Evolutionary conservation across 1,140 invertebrate species (phyloP).

Genomic region (Metaphire vulgaris): DNA sequence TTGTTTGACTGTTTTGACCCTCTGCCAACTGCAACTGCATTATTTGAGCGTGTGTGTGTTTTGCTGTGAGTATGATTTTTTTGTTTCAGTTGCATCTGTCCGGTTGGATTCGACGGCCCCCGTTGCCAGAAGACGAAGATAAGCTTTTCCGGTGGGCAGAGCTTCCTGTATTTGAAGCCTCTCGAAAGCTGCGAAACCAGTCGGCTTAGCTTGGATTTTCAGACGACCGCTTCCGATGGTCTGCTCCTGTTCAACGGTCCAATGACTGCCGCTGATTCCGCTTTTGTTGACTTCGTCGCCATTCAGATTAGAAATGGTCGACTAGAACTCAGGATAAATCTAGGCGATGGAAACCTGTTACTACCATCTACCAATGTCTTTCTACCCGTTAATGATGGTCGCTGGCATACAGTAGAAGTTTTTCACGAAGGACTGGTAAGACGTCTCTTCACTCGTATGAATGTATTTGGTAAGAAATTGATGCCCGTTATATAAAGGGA

Average conservation of each 20-base stretch:
- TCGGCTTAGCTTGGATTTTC: constrained; percentile 7
- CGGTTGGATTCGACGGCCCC: constrained; percentile 81
- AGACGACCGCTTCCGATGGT: constrained; percentile 70
- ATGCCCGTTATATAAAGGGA: too few species aligned
- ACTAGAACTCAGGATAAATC: constrained; percentile 81
- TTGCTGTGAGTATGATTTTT: too few species aligned
- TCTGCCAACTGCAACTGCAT: too few species aligned
- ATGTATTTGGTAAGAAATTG: too few species aligned
- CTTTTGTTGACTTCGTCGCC: constrained; percentile 77
- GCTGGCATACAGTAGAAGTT: constrained; percentile 91
- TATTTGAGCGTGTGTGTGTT: too few species aligned
- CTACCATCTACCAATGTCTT: constrained; percentile 59
- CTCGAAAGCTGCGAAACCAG: neutral
- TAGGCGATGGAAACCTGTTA: constrained; percentile 86
- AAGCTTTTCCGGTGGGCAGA: constrained; percentile 61
- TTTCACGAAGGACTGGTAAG: constrained; percentile 82
- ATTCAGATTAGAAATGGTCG: constrained; percentile 83
- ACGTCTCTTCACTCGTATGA: neutral
- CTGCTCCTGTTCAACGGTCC: constrained; percentile 94
- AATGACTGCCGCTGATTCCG: constrained; percentile 67
- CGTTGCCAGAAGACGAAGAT: constrained; percentile 90
- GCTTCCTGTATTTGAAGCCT: neutral
- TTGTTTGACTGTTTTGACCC: too few species aligned
- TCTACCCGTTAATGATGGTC: constrained; percentile 73
- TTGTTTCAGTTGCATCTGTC: constrained; percentile 69